These are phyloP conservation scores for Kryptolebias ocellatus DNA, from an alignment of 2,797 vertebrate genomes.

Conservation along the genomic window DNA sequence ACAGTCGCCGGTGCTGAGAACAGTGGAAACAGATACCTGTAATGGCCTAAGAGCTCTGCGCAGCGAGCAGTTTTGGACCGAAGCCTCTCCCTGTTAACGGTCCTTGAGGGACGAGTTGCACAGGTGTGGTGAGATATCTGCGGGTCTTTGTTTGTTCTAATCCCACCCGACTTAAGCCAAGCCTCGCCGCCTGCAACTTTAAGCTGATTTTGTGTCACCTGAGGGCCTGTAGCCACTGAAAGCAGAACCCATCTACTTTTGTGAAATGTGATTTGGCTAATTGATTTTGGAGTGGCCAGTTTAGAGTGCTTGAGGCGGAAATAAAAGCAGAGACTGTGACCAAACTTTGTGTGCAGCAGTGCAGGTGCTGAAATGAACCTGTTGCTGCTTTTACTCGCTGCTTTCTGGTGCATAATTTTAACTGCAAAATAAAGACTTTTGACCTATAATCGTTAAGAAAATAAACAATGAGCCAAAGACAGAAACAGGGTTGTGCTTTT, in stretches of 20 bases:
- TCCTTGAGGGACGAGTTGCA: slow-evolving; percentile 70
- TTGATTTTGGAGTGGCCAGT: slow-evolving; percentile 83
- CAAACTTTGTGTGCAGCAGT: slow-evolving; percentile 25
- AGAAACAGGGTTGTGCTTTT: slow-evolving; percentile 54
- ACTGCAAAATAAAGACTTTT: slow-evolving; percentile 46
- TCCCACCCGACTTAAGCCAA: slow-evolving; percentile 73
- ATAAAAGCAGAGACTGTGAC: slow-evolving; percentile 38
- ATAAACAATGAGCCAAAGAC: slow-evolving; percentile 58
- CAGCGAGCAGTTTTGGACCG: slow-evolving; percentile 74
- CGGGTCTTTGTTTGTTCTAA: slow-evolving; percentile 83
- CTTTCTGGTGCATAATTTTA: slow-evolving; percentile 32
- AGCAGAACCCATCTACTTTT: slow-evolving; percentile 77
- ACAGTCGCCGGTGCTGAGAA: slow-evolving; percentile 55
- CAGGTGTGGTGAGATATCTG: slow-evolving; percentile 80
- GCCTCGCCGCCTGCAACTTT: slow-evolving; percentile 65
- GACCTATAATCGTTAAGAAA: slow-evolving; percentile 50
- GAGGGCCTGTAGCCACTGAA: slow-evolving; percentile 71
- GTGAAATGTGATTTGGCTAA: slow-evolving; percentile 86
- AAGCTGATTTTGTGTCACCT: slow-evolving; percentile 74
- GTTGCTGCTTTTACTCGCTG: slow-evolving; percentile 21
- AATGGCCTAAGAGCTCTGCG: slow-evolving; percentile 73
- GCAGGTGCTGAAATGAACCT: slow-evolving; percentile 58
- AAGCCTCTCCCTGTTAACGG: slow-evolving; percentile 69
- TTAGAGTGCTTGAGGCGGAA: slow-evolving; percentile 50
- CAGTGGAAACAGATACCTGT: slow-evolving; percentile 74